Percentiles rank a stretch among this genome's conserved stretches.
These are phyloP conservation scores for Lycaena phlaeas DNA, from an alignment of 2,888 invertebrate genomes.

Conservation along the genomic window DNA sequence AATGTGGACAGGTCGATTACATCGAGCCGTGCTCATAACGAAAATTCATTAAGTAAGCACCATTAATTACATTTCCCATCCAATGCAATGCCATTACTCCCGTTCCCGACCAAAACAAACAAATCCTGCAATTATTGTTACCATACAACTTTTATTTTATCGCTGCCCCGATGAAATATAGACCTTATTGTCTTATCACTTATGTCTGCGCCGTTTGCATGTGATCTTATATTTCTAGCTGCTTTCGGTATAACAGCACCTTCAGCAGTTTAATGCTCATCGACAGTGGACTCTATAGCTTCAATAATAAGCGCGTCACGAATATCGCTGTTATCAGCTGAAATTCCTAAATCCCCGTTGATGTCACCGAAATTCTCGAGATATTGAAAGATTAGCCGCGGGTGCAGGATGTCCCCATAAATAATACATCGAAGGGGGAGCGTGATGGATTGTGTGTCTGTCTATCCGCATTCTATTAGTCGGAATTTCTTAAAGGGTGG, in stretches of 20 bases:
- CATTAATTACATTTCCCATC: conserved; percentile 56
- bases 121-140: conserved; percentile 66
- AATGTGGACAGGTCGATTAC: conserved; percentile 23
- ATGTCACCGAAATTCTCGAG: conserved; percentile 63
- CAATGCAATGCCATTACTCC: conserved; percentile 57
- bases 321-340: conserved; percentile 18
- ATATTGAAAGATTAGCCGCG: conserved; percentile 73
- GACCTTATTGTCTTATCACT: conserved; percentile 18
- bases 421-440: conserved; percentile 66
- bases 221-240: conserved; percentile 27
- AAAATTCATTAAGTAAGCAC: conserved; percentile 63
- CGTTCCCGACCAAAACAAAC: conserved; percentile 64
- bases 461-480: conserved; percentile 69
- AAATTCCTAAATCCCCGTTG: conserved; percentile 35
- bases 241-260: conserved; percentile 33
- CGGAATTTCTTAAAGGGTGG: conserved; percentile 68
- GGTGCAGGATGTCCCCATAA: conserved; percentile 65
- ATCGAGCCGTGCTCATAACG: conserved; percentile 48
- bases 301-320: conserved; percentile 23
- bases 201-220: conserved; percentile 26
- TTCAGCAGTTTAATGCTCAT: conserved; percentile 23
- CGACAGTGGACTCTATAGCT: conserved; percentile 33
- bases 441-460: conserved; percentile 67
- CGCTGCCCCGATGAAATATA: conserved; percentile 16
- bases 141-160: conserved; percentile 27